phyloP scores from a whole-genome alignment of 1,140 invertebrate species.

The Drosophila kurseongensis region DNA sequence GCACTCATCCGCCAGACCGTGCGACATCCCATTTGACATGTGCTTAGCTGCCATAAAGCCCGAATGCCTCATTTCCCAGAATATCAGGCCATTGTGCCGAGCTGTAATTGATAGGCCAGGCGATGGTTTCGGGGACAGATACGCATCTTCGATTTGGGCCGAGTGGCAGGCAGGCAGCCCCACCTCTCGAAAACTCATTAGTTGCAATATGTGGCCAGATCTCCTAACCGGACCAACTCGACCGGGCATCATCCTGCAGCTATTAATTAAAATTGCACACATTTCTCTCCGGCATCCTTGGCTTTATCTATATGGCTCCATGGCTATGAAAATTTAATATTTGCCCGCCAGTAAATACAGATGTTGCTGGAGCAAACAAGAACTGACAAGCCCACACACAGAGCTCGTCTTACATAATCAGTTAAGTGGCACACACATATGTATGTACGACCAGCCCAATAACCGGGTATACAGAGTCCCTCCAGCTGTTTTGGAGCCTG shows the following conservation, averaged over 20 bases:
- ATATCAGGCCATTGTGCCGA: constrained; percentile 32
- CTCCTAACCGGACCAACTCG: constrained; percentile 27
- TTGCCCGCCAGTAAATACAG: constrained; percentile 53
- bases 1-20: constrained; percentile 32
- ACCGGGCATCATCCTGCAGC: constrained; percentile 37
- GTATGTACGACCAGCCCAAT: constrained; percentile 19
- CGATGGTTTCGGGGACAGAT: constrained; percentile 42
- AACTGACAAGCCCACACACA: constrained; percentile 19
- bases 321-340: constrained; percentile 63
- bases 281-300: constrained; percentile 33
- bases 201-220: constrained; percentile 40
- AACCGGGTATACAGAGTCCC: constrained; percentile 1
- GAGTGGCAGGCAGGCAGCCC: not conserved
- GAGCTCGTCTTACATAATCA: constrained; percentile 69
- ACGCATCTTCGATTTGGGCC: constrained; percentile 55
- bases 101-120: constrained; percentile 62
- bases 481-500: constrained; percentile 22
- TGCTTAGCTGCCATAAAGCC: constrained; percentile 60
- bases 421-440: constrained; percentile 69
- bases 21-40: constrained; percentile 64
- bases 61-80: constrained; percentile 17
- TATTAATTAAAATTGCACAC: constrained; percentile 75
- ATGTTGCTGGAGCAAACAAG: constrained; percentile 34
- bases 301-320: not conserved
- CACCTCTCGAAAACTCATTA: constrained; percentile 51